Conservation (phyloP, 2,113 vertebrate species). For the Leucosticte australis region DNA sequence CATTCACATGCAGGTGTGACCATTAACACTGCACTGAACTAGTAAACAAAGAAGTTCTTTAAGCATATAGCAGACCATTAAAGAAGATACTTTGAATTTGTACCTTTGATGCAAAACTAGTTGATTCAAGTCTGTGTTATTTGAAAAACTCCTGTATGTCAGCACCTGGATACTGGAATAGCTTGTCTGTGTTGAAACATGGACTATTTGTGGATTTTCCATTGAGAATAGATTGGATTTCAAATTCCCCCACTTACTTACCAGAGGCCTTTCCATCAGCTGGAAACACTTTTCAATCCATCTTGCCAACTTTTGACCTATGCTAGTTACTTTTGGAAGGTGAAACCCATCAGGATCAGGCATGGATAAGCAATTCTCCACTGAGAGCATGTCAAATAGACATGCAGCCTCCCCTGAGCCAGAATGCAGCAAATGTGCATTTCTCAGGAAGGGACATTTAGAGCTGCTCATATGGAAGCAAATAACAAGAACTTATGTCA, state of each 20-base stretch:
- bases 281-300: conserved; percentile 71
- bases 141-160: not conserved
- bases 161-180: conserved; percentile 25
- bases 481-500: not conserved
- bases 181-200: conserved; percentile 11
- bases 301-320: conserved; percentile 65
- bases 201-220: conserved; percentile 20
- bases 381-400: conserved; percentile 51
- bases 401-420: not conserved
- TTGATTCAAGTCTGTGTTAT: not conserved
- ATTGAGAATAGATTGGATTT: conserved; percentile 60
- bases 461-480: conserved; percentile 2
- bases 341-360: conserved; percentile 58
- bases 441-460: not conserved
- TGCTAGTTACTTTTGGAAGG: conserved; percentile 71
- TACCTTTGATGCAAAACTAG: not conserved
- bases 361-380: conserved; percentile 63
- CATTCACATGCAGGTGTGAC: not conserved
- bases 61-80: not conserved
- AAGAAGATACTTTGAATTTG: not conserved
- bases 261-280: conserved; percentile 63
- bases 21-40: not conserved
- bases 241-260: conserved; percentile 47
- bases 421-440: not conserved
- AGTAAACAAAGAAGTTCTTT: not conserved